phyloP scores from a whole-genome alignment of 2,888 invertebrate genomes.

The Patella ulyssiponensis region DNA sequence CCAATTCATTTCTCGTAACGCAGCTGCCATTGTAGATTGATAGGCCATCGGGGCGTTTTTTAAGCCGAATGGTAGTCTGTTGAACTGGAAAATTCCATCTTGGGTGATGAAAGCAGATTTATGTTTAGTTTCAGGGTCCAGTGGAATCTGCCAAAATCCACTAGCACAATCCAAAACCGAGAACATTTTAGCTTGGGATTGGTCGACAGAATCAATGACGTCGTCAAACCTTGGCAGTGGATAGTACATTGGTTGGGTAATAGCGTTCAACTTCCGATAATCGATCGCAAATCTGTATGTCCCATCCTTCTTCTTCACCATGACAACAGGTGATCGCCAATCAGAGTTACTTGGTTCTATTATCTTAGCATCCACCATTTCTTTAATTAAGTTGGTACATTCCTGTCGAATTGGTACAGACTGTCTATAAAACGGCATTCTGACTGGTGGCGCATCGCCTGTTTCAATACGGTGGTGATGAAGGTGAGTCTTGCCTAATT shows the following conservation, averaged over 20 bases:
- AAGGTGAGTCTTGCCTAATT: conserved; percentile 35
- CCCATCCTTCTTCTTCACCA: conserved; percentile 37
- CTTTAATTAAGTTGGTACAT: conserved; percentile 33
- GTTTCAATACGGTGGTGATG: conserved; percentile 40
- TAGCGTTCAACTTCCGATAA: conserved; percentile 34
- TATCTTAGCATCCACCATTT: conserved; percentile 32
- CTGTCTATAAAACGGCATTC: conserved; percentile 30
- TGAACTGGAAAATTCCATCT: conserved; percentile 37
- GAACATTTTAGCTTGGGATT: conserved; percentile 28
- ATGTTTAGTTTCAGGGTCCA: conserved; percentile 31
- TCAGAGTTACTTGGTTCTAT: neutral
- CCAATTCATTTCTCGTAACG: conserved; percentile 42
- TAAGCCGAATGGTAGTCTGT: conserved; percentile 42
- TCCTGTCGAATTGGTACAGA: conserved; percentile 27
- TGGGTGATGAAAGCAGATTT: conserved; percentile 41
- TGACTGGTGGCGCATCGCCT: conserved; percentile 31
- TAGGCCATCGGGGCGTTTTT: conserved; percentile 41
- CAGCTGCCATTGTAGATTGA: conserved; percentile 34
- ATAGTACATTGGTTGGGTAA: conserved; percentile 35
- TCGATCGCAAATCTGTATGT: conserved; percentile 42
- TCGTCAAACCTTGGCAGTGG: conserved; percentile 39
- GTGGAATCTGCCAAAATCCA: conserved; percentile 36
- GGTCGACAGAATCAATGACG: conserved; percentile 35
- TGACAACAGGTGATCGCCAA: conserved; percentile 40
- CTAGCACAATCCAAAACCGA: conserved; percentile 32